Evolutionary conservation across 2,888 invertebrate species (phyloP).

Genomic region (Patella pellucida): DNA sequence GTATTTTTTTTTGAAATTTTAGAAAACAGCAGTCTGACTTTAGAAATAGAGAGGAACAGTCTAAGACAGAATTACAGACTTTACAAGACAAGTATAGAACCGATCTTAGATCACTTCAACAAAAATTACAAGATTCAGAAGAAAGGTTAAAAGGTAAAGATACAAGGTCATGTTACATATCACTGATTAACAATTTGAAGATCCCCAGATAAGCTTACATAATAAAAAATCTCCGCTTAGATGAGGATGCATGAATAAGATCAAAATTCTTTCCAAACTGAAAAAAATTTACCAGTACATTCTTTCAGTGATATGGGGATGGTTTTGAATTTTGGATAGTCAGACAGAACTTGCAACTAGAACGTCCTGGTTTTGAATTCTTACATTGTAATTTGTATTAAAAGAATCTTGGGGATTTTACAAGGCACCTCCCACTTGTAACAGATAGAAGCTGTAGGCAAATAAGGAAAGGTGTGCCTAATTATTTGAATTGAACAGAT

Average conservation of each 20-base stretch:
- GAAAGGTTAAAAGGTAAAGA: slow-evolving; percentile 63
- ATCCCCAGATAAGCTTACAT: too few relatives aligned
- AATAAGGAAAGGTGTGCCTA: too few relatives aligned
- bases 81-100: slow-evolving; percentile 48
- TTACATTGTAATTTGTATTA: too few relatives aligned
- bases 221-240: neutral
- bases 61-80: slow-evolving; percentile 42
- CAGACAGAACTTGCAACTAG: too few relatives aligned
- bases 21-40: slow-evolving; percentile 53
- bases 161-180: neutral
- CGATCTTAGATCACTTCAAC: slow-evolving; percentile 49
- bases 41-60: slow-evolving; percentile 44
- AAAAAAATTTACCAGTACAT: neutral
- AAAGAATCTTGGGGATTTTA: too few relatives aligned
- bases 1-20: slow-evolving; percentile 19
- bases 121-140: slow-evolving; percentile 55
- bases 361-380: too few relatives aligned
- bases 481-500: too few relatives aligned
- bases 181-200: neutral
- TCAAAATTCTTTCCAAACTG: neutral
- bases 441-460: too few relatives aligned
- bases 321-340: too few relatives aligned
- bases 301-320: neutral
- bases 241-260: neutral
- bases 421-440: too few relatives aligned